Base-by-base conservation (phyloP, 2,113 vertebrate species). In the Etia nguti region DNA sequence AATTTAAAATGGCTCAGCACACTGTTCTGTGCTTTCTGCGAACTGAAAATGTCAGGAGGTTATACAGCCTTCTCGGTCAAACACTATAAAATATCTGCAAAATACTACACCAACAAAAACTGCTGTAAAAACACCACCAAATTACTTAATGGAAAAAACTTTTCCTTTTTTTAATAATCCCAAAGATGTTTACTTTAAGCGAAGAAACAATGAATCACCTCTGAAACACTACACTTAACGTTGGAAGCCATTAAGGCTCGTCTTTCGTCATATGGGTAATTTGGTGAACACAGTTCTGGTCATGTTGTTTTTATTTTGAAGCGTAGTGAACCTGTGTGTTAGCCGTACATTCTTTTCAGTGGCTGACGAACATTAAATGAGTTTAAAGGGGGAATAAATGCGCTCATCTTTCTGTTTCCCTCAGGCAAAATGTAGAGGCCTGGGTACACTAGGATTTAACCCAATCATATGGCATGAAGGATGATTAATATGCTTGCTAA, bases 401-500 rank as follows among this genome's bases (percentile, higher is more conserved):
- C 4, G 60, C 29, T 8, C 1, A 2, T n/a, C 3, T 18, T 62
- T 38, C 56, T 54, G 24, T 81, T 80, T 77, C 34, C 38, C 3
- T 26, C 12, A 1, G 31, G 55, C 16, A 77, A 82, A 81, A 70
- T 10, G 13, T 20, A 80, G 31, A 82, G 50, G 50, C 16, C n/a
- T 13, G 10, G 52, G 36, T 38, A 65, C 36, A 80, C 8, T 57
- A 13, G 82, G 83, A 91, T 88, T 94, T 77, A 88, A 91, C 81
- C 85, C 81, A 79, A 92, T 93, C 88, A 83, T 54, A 88, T 48
- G 9, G 57, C 55, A 87, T 75, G 48, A 86, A 84, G 75, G 84
- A 86, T 94, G 93, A 96, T 95, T 95, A 95, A 95, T 94, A 90
- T 24, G 79, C 41, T 82, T 9, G 86, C 87, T 95, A 95, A 94